Evolutionary conservation across 2,797 vertebrate species (phyloP), one percentile per base, ranked within the genome.

Genomic region (Anabacerthia variegaticeps): DNA sequence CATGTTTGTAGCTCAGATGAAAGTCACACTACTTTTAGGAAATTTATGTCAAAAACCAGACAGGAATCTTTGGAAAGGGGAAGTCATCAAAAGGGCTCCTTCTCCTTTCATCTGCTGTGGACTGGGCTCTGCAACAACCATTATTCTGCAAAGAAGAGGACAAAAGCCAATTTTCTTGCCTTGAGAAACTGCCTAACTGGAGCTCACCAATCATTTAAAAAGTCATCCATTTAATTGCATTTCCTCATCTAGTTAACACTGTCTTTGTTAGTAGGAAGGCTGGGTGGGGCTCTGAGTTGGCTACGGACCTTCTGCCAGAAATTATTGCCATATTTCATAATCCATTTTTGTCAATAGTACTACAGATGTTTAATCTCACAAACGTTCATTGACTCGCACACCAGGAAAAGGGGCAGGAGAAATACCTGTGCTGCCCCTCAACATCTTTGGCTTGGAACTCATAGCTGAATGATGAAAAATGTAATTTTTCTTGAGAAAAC

Each of bases 91-190:
- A 89, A 85, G 13, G n/a, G 32, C 37, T 85, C 27, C 55, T 83
- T 69, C 44, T 43, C 44, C 56, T 62, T 59, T 69, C 23, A 62
- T 84, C 37, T 82, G 36, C 69, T 62, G 30, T 13, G n/a, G 56
- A 6, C 65, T 85, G 36, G 8, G 65, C 69, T 66, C 77, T 63
- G 34, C n/a, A 89, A 85, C 39, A 68, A 63, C 19, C 58, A 73
- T 30, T 63, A 17, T 24, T 79, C 59, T 67, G 32, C 0, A 7
- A 81, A 72, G 43, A 91, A 3, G n/a, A 92, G 30, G 49, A 87
- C 75, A 97, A 88, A 91, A 92, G 62, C 43, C 51, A 44, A 27
- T 56, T 75, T 81, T 78, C 56, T 79, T 92, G 87, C 55, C 76
- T 67, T 76, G 69, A 88, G 79, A 89, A 94, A 81, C 28, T 32